These are phyloP conservation scores for Enteromius paludinosus DNA, from an alignment of 2,797 vertebrate genomes.

Conservation along the genomic window DNA sequence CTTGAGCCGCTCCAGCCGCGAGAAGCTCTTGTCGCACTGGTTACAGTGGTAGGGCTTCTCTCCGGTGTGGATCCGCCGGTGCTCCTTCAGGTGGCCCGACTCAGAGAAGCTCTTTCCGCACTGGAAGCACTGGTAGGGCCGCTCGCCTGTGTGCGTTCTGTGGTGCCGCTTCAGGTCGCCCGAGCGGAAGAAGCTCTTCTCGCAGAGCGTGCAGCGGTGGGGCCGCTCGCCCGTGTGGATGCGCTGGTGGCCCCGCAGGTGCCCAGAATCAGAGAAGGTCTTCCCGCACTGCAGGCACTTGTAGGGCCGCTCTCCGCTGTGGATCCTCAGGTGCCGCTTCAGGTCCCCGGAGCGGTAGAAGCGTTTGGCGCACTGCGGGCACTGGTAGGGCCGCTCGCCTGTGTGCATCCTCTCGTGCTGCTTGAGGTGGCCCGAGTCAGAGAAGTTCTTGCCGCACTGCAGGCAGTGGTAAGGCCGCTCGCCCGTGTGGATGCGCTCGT, in stretches of 20 bases:
- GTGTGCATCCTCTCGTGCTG: slow-evolving; percentile 64
- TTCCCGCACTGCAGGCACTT: slow-evolving; percentile 58
- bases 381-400: slow-evolving; percentile 58
- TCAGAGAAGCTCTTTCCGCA: slow-evolving; percentile 61
- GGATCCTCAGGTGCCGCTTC: slow-evolving; percentile 56
- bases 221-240: slow-evolving; percentile 59
- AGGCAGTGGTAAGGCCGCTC: slow-evolving; percentile 59
- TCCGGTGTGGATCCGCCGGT: slow-evolving; percentile 59
- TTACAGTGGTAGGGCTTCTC: slow-evolving; percentile 61
- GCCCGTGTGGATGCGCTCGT: slow-evolving; percentile 59
- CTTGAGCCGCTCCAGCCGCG: slow-evolving; percentile 58
- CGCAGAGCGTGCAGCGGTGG: slow-evolving; percentile 58
- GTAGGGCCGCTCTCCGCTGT: slow-evolving; percentile 60
- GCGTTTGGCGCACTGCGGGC: slow-evolving; percentile 58
- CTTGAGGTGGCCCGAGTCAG: slow-evolving; percentile 56
- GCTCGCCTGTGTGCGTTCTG: slow-evolving; percentile 59
- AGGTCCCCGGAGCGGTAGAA: slow-evolving; percentile 60
- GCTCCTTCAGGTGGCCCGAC: slow-evolving; percentile 60
- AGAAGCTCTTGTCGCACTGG: slow-evolving; percentile 63
- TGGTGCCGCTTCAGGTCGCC: slow-evolving; percentile 58
- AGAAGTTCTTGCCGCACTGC: slow-evolving; percentile 60
- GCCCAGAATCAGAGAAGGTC: slow-evolving; percentile 59
- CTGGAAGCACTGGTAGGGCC: slow-evolving; percentile 62
- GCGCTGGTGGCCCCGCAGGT: slow-evolving; percentile 61
- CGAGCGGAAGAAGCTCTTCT: slow-evolving; percentile 59